These are phyloP conservation scores for Scelioninae gen. 2 DNA, from an alignment of 2,888 invertebrate species.

Conservation along the genomic window DNA sequence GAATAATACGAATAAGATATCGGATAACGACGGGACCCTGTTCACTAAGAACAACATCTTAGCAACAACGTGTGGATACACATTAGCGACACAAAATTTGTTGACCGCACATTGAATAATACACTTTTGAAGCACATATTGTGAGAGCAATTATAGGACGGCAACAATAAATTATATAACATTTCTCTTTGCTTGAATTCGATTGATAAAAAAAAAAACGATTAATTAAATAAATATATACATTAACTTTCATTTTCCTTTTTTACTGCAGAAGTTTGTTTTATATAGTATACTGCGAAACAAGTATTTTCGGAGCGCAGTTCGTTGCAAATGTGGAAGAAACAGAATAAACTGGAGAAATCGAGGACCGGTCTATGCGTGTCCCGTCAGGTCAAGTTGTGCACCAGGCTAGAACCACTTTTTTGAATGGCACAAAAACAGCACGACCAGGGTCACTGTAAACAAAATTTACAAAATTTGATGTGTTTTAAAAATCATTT, in stretches of 20 bases:
- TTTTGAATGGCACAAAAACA: slow-evolving; percentile 86
- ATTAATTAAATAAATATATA: slow-evolving; percentile 14
- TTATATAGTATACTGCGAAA: slow-evolving; percentile 73
- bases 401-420: slow-evolving; percentile 88
- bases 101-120: slow-evolving; percentile 37
- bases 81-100: slow-evolving; percentile 53
- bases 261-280: slow-evolving; percentile 24
- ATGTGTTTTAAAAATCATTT: too few relatives aligned
- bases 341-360: slow-evolving; percentile 62
- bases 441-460: slow-evolving; percentile 81
- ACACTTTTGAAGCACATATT: slow-evolving; percentile 54
- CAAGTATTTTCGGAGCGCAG: slow-evolving; percentile 67
- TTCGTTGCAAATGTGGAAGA: slow-evolving; percentile 54
- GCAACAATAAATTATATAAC: slow-evolving; percentile 48
- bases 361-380: slow-evolving; percentile 25
- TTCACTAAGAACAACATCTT: slow-evolving; percentile 46
- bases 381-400: slow-evolving; percentile 72
- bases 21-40: slow-evolving; percentile 41
- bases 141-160: slow-evolving; percentile 45
- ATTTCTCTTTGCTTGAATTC: slow-evolving; percentile 28
- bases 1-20: slow-evolving; percentile 40
- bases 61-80: slow-evolving; percentile 43
- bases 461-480: too few relatives aligned
- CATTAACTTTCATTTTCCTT: slow-evolving; percentile 8
- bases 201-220: slow-evolving; percentile 16